Evolutionary conservation across 37 sponge, comb jelly and placozoan genomes (phyloP).

Genomic region (Cliona cf. orientalis): DNA sequence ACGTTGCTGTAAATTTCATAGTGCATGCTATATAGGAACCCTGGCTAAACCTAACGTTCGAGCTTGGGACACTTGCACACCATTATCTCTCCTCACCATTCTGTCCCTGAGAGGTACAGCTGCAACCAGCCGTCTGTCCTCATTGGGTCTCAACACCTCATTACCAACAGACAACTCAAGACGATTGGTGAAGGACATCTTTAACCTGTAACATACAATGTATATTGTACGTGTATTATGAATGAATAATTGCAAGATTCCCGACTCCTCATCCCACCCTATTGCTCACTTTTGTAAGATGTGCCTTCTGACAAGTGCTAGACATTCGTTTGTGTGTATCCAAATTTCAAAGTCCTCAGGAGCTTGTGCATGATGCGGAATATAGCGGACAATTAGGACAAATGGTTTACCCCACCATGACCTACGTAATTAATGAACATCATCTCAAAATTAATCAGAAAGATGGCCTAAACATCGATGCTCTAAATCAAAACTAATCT

Average conservation of each 20-base stretch:
- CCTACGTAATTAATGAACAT: conserved; percentile 8
- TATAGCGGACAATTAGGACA: conserved; percentile 52
- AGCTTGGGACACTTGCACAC: too few relatives aligned
- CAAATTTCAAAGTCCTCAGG: conserved; percentile 89
- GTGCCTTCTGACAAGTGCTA: conserved; percentile 80
- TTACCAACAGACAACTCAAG: conserved; percentile 79
- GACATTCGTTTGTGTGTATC: conserved; percentile 83
- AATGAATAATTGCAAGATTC: background rate
- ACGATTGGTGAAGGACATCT: conserved; percentile 46
- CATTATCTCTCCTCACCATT: conserved; percentile 65
- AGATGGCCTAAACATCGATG: background rate
- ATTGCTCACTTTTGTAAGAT: conserved; percentile 68
- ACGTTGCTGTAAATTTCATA: background rate
- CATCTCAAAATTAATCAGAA: background rate
- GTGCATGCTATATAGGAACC: background rate
- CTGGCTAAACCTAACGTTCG: too few relatives aligned
- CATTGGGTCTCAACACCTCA: conserved; percentile 68
- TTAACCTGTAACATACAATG: conserved; percentile 36
- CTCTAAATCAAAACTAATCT: background rate
- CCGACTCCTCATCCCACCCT: background rate
- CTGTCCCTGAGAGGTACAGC: conserved; percentile 76
- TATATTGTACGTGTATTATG: background rate
- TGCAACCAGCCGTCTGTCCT: conserved; percentile 74
- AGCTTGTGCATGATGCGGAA: conserved; percentile 35
- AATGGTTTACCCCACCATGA: conserved; percentile 70